Evolutionary conservation across 2,888 invertebrate species (phyloP).

Genomic region (Dynastes hyllus): DNA sequence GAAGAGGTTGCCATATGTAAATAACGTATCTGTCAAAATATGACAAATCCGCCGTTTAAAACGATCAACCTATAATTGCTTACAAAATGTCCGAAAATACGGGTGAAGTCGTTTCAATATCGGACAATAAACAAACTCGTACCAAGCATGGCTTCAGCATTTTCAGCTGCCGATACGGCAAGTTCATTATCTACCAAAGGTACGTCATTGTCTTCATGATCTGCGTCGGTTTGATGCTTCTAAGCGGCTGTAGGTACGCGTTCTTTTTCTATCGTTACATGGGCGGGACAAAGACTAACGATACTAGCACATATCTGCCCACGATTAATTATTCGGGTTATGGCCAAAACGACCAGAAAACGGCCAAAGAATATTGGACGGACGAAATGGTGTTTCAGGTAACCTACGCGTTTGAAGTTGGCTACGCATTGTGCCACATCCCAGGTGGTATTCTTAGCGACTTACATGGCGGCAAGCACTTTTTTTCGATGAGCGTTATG

Average conservation of each 20-base stretch:
- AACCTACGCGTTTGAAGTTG: neutral
- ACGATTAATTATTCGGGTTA: neutral
- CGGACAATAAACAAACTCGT: neutral
- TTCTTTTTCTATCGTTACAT: neutral
- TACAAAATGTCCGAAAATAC: too few species aligned
- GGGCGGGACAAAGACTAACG: neutral
- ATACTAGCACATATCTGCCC: too few species aligned
- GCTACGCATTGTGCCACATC: constrained; percentile 21
- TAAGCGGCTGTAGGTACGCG: neutral
- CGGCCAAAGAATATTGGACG: neutral
- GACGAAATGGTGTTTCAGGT: neutral
- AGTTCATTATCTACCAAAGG: neutral
- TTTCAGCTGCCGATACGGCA: neutral
- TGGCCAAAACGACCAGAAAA: neutral
- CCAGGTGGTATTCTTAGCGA: constrained; percentile 40
- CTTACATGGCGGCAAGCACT: constrained; percentile 40
- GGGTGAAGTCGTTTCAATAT: neutral
- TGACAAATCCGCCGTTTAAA: too few species aligned
- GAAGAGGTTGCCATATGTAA: too few species aligned
- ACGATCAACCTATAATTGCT: too few species aligned
- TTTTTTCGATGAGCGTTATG: constrained; percentile 7
- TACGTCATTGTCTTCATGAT: neutral
- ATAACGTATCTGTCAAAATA: too few species aligned
- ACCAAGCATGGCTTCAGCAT: neutral
- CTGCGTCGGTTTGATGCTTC: neutral